Base-by-base conservation (phyloP, 2,797 vertebrate genomes). In the Manis javanica region DNA sequence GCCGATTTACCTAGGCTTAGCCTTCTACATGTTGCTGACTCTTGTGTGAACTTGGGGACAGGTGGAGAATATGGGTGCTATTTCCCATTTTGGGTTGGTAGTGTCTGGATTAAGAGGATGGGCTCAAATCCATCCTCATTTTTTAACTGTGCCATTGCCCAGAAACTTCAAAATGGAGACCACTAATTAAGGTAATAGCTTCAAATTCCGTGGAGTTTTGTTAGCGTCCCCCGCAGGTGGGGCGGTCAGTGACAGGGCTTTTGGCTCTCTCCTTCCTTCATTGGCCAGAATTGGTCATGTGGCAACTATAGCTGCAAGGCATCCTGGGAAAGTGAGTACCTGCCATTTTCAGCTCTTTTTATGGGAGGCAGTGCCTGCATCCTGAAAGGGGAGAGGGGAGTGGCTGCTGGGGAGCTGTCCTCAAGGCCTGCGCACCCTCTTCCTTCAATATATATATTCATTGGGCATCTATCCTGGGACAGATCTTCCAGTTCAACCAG, bases 61-160 rank as follows among this genome's bases (percentile, higher is more conserved):
- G 37, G 21, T 29, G 16, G 15, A 37, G 42, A 46, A 46, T n/a
- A 12, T 0, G 2, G 42, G 59, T 0, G 0, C 12, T 24, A 29
- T 69, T 64, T 68, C 66, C 31, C 72, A 26, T 85, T 39, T 55
- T 7, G 26, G 75, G 81, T 49, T 19, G 66, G 15, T n/a, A 29
- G 34, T 16, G 18, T 66, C 87, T 59, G 64, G 11, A 29, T 29
- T 74, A 85, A 74, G 9, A 49, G 51, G 29, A 6, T 8, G 57
- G 42, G 42, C 31, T 91, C 42, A 84, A 77, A 42, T 51, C 18
- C 26, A 53, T 34, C 51, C 49, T 53, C 34, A 23, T 15, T 29
- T 74, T 63, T 34, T 49, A 26, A 31, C 46, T 51, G 49, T 64
- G 19, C 15, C 24, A 5, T n/a, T 69, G 85, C 37, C 37, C 39